Base-by-base conservation (phyloP, 2,113 vertebrate genomes). In the Solea solea region DNA sequence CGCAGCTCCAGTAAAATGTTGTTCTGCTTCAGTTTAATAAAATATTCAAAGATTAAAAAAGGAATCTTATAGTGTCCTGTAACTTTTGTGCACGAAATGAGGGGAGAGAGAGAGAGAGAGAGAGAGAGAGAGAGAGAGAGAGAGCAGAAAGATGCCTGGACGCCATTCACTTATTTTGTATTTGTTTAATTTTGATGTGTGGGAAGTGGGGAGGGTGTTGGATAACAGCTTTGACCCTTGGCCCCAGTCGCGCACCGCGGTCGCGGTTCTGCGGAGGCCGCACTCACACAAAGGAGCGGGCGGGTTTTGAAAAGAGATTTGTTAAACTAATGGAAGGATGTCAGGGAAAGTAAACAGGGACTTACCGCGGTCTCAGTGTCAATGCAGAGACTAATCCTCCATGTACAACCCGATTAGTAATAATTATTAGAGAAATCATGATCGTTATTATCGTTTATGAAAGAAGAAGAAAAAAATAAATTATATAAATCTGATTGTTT, bases 141-240 rank as follows among this genome's bases (percentile, higher is more conserved):
- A 21, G 14, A 7, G 7, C 21, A 16, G 21, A 10, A 45, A 1
- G 15, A 1, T 42, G 49, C 15, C n/a, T 27, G 48, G 27, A 46
- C 9, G 14, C 21, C 13, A 21, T 58, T 45, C 21, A 11, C 7
- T 27, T 49, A 12, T 16, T 50, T n/a, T 8, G 7, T 40, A 5
- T 63, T 53, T 58, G 70, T 59, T 55, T 46, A 48, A 28, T 69
- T 54, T 16, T 9, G 15, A n/a, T 4, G 51, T 41, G 39, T 9
- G 7, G 8, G 11, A 1, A 41, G 13, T 12, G 2, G 46, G 54
- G 3, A 21, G 25, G 50, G 46, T 9, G 34, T 14, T 45, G 63
- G 56, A 79, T 86, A 89, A 88, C 85, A 63, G 72, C 67, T 72
- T 80, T 92, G 90, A 92, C 89, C 91, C 80, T 78, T 89, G 78